Percentiles rank a stretch among this genome's conserved stretches.
phyloP scores from a whole-genome alignment of 2,113 vertebrate genomes.

The Puntigrus tetrazona region DNA sequence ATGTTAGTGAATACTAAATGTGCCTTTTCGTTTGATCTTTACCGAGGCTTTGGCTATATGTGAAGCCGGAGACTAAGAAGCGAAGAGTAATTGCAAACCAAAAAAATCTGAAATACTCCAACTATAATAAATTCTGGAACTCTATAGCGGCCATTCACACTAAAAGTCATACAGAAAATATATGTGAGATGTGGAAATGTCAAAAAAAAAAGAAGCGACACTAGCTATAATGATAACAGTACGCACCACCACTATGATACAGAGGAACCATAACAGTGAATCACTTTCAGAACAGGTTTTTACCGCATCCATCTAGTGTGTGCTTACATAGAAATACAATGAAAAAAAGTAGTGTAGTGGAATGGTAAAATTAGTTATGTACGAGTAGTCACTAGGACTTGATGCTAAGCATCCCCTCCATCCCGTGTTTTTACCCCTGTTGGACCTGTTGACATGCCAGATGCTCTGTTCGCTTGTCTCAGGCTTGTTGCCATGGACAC shows the following conservation, averaged over 20 bases:
- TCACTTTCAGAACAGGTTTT: no score
- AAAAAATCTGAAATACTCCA: neutral
- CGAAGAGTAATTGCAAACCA: neutral
- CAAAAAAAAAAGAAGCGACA: no score
- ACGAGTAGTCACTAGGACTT: neutral
- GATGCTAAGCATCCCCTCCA: neutral
- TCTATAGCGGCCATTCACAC: neutral
- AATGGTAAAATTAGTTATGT: neutral
- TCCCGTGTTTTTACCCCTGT: neutral
- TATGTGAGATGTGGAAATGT: no score
- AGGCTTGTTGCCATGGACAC: slow-evolving; percentile 48
- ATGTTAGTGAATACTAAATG: slow-evolving; percentile 33
- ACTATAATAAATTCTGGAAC: slow-evolving; percentile 1
- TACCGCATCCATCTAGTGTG: neutral
- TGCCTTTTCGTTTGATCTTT: neutral
- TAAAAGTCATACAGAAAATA: no score
- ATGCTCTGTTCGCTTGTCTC: slow-evolving; percentile 21
- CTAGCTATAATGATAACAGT: no score
- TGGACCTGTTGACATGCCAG: slow-evolving; percentile 41
- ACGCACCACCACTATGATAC: no score
- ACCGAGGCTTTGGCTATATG: neutral
- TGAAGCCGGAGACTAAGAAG: neutral
- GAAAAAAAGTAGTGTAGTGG: neutral
- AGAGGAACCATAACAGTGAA: no score
- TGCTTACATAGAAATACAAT: neutral